phyloP scores from a whole-genome alignment of 2,888 invertebrate genomes.

The Rotaria macrura region DNA sequence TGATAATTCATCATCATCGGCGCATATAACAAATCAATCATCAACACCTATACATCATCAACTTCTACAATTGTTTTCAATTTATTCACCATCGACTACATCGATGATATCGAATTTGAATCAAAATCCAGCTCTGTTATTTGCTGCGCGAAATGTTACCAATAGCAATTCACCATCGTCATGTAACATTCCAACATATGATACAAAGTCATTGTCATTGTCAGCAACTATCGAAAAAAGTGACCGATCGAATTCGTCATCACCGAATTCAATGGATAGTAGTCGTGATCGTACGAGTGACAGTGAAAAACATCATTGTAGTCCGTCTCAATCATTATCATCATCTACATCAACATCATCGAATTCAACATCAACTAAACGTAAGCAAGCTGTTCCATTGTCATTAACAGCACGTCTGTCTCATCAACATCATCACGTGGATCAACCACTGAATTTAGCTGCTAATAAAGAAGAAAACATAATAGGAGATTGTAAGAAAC shows the following conservation, averaged over 20 bases:
- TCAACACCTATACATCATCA: background rate
- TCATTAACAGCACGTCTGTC: background rate
- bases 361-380: background rate
- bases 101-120: background rate
- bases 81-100: background rate
- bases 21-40: background rate
- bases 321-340: background rate
- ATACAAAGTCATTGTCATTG: background rate
- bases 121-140: background rate
- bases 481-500: background rate
- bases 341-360: slow-evolving; percentile 2
- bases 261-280: background rate
- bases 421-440: background rate
- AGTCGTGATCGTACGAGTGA: background rate
- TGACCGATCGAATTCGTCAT: background rate
- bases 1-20: background rate
- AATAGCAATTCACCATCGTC: background rate
- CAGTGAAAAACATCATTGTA: background rate
- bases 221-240: background rate
- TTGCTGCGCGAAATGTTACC: background rate
- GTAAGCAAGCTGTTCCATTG: background rate
- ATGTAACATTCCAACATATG: background rate
- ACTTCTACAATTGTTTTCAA: background rate
- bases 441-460: background rate
- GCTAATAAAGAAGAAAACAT: background rate